Evolutionary conservation across 2,113 vertebrate species (phyloP), one percentile per base, ranked within the genome.

Genomic region (Setophaga kirtlandii): DNA sequence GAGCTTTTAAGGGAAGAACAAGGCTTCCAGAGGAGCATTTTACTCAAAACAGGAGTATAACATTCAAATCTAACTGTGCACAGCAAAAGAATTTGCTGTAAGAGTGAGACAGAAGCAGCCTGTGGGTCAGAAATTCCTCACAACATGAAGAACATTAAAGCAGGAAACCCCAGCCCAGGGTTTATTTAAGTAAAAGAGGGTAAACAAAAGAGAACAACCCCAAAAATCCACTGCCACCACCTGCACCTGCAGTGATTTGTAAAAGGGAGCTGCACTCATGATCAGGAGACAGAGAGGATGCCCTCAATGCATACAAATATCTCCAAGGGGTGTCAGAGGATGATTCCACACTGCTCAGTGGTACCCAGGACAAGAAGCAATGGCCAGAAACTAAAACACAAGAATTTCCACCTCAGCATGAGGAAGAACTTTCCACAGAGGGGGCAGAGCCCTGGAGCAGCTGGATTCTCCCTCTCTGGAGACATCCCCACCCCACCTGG

Each of bases 201-300:
- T 4, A 27, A 4, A 35, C 6, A 50, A 39, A 56, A 37, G 20
- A 55, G 10, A 60, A 19, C 24, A 63, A 28, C 18, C 15, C 33
- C 46, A 17, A 55, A 89, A 39, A 1, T 25, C 6, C 58, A 30
- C 23, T 9, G 56, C 39, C 44, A 52, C 22, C 65, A 28, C 12
- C 35, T n/a, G 22, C 60, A 30, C 0, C 69, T 39, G 50, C 5
- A 35, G 10, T 0, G 25, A 27, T 25, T 12, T 67, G 21, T 5
- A 14, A 5, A 39, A 28, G 1, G 37, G 33, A 75, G 33, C 1
- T 56, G 46, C 20, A 46, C 9, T 5, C 23, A 1, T 4, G 4
- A 13, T 5, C 70, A 76, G 28, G 6, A 47, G 41, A 8, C 17
- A 12, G 67, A 14, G 19, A 37, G 59, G 21, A 52, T 27, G 7